Evolutionary conservation across 2,888 invertebrate genomes (phyloP).

Genomic region (Drosophila lacicola): DNA sequence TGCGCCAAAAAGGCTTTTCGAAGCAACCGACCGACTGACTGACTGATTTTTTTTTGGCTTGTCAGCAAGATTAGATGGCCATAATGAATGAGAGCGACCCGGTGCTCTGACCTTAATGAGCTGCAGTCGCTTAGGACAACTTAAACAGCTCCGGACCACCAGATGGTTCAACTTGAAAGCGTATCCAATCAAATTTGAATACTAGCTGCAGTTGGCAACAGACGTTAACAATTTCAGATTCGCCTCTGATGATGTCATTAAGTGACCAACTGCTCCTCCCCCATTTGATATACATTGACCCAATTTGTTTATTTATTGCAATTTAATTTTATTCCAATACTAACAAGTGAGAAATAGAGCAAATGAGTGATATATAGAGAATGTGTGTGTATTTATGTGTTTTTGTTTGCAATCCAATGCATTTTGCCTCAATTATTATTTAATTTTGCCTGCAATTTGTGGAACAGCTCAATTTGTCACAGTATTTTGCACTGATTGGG

Average conservation of each 20-base stretch:
- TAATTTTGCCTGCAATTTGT: constrained; percentile 64
- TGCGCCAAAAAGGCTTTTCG: constrained; percentile 26
- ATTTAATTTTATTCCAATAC: constrained; percentile 65
- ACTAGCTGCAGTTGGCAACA: constrained; percentile 45
- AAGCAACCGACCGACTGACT: constrained; percentile 9
- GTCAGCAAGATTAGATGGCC: constrained; percentile 38
- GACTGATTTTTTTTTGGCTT: constrained; percentile 23
- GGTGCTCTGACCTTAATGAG: constrained; percentile 62
- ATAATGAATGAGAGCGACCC: constrained; percentile 60
- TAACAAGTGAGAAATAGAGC: not conserved
- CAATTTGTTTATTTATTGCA: constrained; percentile 75
- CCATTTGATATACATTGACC: constrained; percentile 59
- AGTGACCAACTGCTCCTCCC: not conserved
- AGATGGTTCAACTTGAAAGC: constrained; percentile 14
- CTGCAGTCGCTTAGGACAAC: constrained; percentile 21
- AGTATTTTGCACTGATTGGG: constrained; percentile 42
- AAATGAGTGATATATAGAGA: not conserved
- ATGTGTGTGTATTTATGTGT: constrained; percentile 12
- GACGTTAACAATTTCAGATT: constrained; percentile 40
- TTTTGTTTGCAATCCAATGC: constrained; percentile 32
- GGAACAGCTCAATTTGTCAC: constrained; percentile 65
- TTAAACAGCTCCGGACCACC: not conserved
- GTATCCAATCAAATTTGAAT: constrained; percentile 49
- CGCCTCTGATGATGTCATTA: constrained; percentile 52
- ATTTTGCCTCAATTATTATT: constrained; percentile 70